Percentiles rank a stretch among this genome's conserved stretches.
Conservation (phyloP, 1,140 invertebrate genomes). For the Aleiodes sp. region DNA sequence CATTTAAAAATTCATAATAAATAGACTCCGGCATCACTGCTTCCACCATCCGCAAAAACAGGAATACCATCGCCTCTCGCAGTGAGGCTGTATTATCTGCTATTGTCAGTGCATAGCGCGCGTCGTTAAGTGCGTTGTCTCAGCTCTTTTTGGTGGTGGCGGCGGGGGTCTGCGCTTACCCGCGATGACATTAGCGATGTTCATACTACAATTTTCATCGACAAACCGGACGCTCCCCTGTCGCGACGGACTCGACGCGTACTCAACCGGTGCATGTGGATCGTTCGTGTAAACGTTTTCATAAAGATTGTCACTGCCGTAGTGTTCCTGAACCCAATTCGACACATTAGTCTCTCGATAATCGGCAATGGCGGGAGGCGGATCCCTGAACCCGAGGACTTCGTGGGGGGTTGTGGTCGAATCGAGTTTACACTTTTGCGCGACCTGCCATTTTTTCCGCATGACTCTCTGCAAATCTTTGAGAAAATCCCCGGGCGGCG, state of each 20-base stretch:
- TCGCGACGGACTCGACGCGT: slow-evolving; percentile 59
- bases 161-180: slow-evolving; percentile 75
- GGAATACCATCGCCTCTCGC: slow-evolving; percentile 55
- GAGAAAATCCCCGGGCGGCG: slow-evolving; percentile 85
- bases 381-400: slow-evolving; percentile 88
- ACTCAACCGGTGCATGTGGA: slow-evolving; percentile 60
- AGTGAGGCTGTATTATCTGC: slow-evolving; percentile 57
- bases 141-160: slow-evolving; percentile 80
- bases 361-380: slow-evolving; percentile 71
- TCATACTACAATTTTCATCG: slow-evolving; percentile 53
- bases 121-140: slow-evolving; percentile 76
- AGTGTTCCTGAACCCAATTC: slow-evolving; percentile 91
- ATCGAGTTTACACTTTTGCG: slow-evolving; percentile 89
- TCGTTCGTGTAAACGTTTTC: slow-evolving; percentile 70
- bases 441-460: slow-evolving; percentile 93
- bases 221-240: slow-evolving; percentile 51
- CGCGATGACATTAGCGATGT: slow-evolving; percentile 55
- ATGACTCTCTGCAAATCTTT: slow-evolving; percentile 90
- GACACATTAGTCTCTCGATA: slow-evolving; percentile 86
- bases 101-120: slow-evolving; percentile 66
- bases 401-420: slow-evolving; percentile 87
- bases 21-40: slow-evolving; percentile 10
- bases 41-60: slow-evolving; percentile 62
- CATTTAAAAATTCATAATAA: neutral
- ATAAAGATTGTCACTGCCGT: slow-evolving; percentile 74